phyloP scores from a whole-genome alignment of 2,113 vertebrate species.

The Otus sunia region DNA sequence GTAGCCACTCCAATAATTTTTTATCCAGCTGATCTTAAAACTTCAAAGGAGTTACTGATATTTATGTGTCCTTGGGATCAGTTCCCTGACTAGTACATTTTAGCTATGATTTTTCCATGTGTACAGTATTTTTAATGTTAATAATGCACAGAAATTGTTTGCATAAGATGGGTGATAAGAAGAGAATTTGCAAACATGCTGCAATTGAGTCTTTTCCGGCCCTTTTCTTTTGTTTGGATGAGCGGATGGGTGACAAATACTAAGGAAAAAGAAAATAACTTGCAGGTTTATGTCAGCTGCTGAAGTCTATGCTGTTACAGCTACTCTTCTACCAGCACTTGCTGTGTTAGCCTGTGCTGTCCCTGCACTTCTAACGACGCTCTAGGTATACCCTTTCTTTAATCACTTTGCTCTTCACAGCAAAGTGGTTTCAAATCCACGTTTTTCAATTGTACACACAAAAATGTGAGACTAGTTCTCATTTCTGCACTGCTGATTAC shows the following conservation, averaged over 20 bases:
- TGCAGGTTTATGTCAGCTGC: not conserved
- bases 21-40: slow-evolving; percentile 13
- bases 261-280: not conserved
- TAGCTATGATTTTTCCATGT: not conserved
- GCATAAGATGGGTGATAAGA: not conserved
- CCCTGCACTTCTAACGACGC: not conserved
- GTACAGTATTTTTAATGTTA: not conserved
- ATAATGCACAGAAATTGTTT: not conserved
- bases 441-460: not conserved
- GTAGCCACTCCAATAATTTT: not conserved
- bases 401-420: not conserved
- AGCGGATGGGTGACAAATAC: not conserved
- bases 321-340: not conserved
- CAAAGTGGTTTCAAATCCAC: not conserved
- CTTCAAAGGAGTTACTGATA: slow-evolving; percentile 18
- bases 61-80: not conserved
- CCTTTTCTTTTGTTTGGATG: not conserved
- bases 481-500: not conserved
- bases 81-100: not conserved
- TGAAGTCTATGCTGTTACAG: not conserved
- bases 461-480: not conserved
- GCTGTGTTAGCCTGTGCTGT: not conserved
- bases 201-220: not conserved
- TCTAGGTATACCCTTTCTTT: not conserved
- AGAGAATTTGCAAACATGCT: slow-evolving; percentile 19